Base-by-base conservation (phyloP, 2,113 vertebrate species). In the Glaucomys volans region DNA sequence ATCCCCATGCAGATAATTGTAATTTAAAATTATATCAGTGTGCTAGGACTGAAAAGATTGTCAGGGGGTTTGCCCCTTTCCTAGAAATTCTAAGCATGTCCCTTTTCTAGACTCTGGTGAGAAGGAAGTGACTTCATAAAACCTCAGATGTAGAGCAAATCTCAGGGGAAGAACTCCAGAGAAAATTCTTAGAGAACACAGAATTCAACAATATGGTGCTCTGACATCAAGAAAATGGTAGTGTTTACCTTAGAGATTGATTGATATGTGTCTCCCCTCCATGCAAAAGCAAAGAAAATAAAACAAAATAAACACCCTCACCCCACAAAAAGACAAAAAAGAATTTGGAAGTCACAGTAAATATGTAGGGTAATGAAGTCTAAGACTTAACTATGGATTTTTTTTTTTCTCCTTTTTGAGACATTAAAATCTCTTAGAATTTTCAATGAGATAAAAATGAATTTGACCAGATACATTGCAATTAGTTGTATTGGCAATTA, bases 341-440 rank as follows among this genome's bases (percentile, higher is more conserved):
- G 26, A 76, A 35, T 40, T 69, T 82, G 5, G 28, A 96, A 94
- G 17, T 47, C 50, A 87, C 6, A 7, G 17, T 3, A 80, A 52
- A 14, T 85, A 89, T 52, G 66, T 90, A 44, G 84, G 52, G 4
- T 35, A 57, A 12, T 77, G 2, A 16, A 52, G 8, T 91, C 30
- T 75, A 91, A 87, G 13, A 74, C 20, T 90, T 87, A 85, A 85
- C 44, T 62, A 88, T 72, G 18, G 4, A 59, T 54, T 54, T 28
- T 62, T 52, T 92, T 66, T 94, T 66, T 80, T 80, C 52, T 80
- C 5, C 4, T 62, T 20, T 93, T 42, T 75, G 3, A 59, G 11
- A 87, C 14, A 30, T 64, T 91, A 75, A 95, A 92, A 77, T 79
- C 16, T 52, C 71, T 62, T 17, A 88, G 32, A 75, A 75, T 91